Percentiles rank a stretch among this genome's conserved stretches.
phyloP scores from a whole-genome alignment of 2,113 vertebrate genomes.

The Casuarius casuarius region DNA sequence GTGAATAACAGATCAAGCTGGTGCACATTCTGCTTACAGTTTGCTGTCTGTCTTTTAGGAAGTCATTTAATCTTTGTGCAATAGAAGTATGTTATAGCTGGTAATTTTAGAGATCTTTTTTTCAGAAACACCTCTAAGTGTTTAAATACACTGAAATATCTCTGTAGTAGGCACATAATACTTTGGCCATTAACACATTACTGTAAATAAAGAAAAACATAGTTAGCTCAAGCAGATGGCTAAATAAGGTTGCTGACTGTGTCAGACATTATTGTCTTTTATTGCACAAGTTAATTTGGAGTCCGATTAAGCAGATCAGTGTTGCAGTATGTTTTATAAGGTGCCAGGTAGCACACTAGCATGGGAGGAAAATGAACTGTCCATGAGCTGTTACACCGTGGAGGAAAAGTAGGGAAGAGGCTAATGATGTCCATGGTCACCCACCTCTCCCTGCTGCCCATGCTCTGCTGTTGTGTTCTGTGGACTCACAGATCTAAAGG shows the following conservation, averaged over 20 bases:
- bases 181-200: neutral
- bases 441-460: neutral
- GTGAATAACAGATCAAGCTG: neutral
- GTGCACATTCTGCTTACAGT: neutral
- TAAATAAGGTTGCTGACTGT: neutral
- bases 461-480: neutral
- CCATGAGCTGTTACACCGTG: neutral
- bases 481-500: neutral
- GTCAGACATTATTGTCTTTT: neutral
- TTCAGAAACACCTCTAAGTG: neutral
- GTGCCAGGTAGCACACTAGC: neutral
- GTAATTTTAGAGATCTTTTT: neutral
- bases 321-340: neutral
- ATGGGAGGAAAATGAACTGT: neutral
- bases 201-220: neutral
- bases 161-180: neutral
- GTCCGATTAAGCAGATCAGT: neutral
- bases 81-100: neutral
- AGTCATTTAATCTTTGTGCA: neutral
- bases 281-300: neutral
- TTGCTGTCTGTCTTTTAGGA: neutral
- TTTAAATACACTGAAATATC: neutral
- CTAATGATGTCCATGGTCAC: accelerated
- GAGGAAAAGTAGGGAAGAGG: neutral
- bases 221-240: neutral